Conservation (phyloP, 2,888 invertebrate species). For the Lagria hirta region DNA sequence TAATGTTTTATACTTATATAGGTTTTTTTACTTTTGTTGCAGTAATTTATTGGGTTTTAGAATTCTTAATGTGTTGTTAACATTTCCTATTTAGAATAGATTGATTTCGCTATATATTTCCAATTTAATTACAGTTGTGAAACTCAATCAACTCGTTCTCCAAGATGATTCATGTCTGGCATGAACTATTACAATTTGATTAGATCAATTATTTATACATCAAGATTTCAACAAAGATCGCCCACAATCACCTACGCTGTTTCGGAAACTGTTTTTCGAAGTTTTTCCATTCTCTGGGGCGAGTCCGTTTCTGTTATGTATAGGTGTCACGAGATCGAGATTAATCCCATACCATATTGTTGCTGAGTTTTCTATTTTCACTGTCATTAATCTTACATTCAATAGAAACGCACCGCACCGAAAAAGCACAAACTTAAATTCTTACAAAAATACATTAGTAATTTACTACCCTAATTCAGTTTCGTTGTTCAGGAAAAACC, state of each 20-base stretch:
- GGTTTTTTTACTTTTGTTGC: too few relatives aligned
- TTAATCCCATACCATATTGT: conserved; percentile 33
- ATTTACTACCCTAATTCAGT: conserved; percentile 28
- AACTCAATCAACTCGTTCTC: too few relatives aligned
- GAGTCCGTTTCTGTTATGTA: conserved; percentile 16
- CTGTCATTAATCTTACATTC: conserved; percentile 35
- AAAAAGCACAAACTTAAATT: conserved; percentile 25
- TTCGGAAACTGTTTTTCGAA: conserved; percentile 3
- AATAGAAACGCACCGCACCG: conserved; percentile 15
- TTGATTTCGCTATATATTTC: too few relatives aligned
- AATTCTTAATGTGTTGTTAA: too few relatives aligned
- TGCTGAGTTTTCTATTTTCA: conserved; percentile 35
- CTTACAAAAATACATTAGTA: conserved; percentile 12
- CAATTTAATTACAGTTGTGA: too few relatives aligned
- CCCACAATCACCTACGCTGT: conserved; percentile 7
- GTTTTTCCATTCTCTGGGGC: conserved; percentile 7
- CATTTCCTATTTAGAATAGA: too few relatives aligned
- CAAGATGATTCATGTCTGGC: too few relatives aligned
- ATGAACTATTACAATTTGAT: too few relatives aligned
- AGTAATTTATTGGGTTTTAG: too few relatives aligned
- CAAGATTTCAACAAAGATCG: too few relatives aligned
- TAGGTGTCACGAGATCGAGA: conserved; percentile 28
- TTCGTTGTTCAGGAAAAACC: conserved; percentile 31
- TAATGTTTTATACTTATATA: too few relatives aligned
- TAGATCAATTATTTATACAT: too few relatives aligned